These are phyloP conservation scores for Muntiacus reevesi DNA, from an alignment of 2,113 vertebrate genomes.

Conservation along the genomic window DNA sequence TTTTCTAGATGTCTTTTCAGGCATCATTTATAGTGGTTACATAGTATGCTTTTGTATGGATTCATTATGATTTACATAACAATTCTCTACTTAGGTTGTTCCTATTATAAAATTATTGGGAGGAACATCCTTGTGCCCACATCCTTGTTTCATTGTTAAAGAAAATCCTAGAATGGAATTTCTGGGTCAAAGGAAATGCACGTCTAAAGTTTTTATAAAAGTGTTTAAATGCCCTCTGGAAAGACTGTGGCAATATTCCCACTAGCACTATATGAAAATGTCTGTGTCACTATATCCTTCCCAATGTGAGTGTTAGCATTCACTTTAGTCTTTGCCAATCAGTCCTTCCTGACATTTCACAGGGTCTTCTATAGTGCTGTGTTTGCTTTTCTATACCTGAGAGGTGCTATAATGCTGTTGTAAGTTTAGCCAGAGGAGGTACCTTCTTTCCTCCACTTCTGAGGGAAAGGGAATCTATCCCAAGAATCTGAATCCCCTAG, in stretches of 20 bases:
- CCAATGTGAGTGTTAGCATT: neutral
- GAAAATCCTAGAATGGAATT: constrained; percentile 47
- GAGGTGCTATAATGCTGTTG: neutral
- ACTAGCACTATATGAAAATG: neutral
- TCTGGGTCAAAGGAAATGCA: constrained; percentile 20
- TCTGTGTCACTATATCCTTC: neutral
- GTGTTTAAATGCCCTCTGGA: neutral
- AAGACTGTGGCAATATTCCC: neutral
- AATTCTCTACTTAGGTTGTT: neutral
- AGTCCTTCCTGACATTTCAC: constrained; percentile 10
- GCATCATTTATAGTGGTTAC: neutral
- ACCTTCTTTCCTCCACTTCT: neutral
- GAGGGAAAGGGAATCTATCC: neutral
- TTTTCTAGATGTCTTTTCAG: neutral
- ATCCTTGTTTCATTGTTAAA: neutral
- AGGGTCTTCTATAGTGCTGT: neutral
- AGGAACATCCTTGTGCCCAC: neutral
- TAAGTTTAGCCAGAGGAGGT: neutral
- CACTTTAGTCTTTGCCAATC: neutral
- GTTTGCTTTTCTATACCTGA: neutral
- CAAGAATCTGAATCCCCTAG: neutral
- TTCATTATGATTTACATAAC: neutral
- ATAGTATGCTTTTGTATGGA: neutral
- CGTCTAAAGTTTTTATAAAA: constrained; percentile 2
- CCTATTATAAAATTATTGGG: neutral